Evolutionary conservation across 2,888 invertebrate species (phyloP).

Genomic region (Ophion ellenae): DNA sequence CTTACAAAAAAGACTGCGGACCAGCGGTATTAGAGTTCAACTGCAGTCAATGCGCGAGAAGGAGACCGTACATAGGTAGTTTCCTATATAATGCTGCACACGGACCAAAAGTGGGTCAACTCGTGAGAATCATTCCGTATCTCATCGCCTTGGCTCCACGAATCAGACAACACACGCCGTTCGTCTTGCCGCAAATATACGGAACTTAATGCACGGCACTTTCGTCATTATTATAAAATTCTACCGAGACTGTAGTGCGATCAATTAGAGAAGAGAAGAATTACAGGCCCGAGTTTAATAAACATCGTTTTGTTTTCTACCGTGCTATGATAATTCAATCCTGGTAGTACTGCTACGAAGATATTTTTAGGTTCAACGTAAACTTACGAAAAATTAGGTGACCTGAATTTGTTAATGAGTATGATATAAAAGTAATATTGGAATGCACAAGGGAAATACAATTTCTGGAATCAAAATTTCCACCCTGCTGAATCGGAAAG

Average conservation of each 20-base stretch:
- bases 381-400: too few relatives aligned
- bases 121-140: slow-evolving; percentile 75
- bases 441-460: too few relatives aligned
- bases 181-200: slow-evolving; percentile 17
- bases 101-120: slow-evolving; percentile 73
- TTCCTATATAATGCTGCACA: slow-evolving; percentile 25
- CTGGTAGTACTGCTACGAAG: too few relatives aligned
- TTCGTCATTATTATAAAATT: slow-evolving; percentile 41
- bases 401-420: too few relatives aligned
- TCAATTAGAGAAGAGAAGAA: neutral
- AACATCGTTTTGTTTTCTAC: neutral
- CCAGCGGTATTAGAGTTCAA: slow-evolving; percentile 14
- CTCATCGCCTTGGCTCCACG: slow-evolving; percentile 55
- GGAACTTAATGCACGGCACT: slow-evolving; percentile 26
- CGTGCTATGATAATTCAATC: too few relatives aligned
- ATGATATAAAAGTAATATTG: too few relatives aligned
- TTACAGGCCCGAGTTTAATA: neutral
- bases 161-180: slow-evolving; percentile 34
- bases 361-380: too few relatives aligned
- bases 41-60: slow-evolving; percentile 71
- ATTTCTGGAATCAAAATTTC: too few relatives aligned
- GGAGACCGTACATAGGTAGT: slow-evolving; percentile 61
- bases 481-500: too few relatives aligned
- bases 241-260: neutral
- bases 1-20: slow-evolving; percentile 9